Conservation (phyloP, 2,888 invertebrate genomes). For the Xanthorhoe spadicearia region DNA sequence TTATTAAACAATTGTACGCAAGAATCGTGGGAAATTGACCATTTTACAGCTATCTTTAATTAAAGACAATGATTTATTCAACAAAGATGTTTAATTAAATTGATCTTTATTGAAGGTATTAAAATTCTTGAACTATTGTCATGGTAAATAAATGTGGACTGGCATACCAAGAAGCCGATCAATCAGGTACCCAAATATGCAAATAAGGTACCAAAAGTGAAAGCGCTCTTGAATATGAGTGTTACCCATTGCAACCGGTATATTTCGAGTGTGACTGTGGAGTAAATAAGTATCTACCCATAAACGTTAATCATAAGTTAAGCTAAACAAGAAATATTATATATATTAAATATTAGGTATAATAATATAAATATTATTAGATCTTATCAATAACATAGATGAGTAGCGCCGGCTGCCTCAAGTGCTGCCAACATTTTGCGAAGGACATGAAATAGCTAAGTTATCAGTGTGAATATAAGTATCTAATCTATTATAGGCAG, state of each 20-base stretch:
- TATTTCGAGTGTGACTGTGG: conserved; percentile 12
- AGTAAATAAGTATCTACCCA: conserved; percentile 1
- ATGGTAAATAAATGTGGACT: not conserved
- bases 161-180: not conserved
- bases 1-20: conserved; percentile 51
- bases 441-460: too few species aligned
- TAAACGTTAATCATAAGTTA: not conserved
- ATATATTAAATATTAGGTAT: too few species aligned
- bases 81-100: conserved; percentile 18
- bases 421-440: too few species aligned
- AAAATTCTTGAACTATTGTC: conserved; percentile 1
- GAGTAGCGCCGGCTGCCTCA: too few species aligned
- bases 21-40: conserved; percentile 49
- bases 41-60: conserved; percentile 37
- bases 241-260: conserved; percentile 49
- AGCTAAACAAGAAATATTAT: too few species aligned
- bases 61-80: conserved; percentile 32
- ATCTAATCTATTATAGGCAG: not conserved
- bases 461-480: too few species aligned
- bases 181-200: conserved; percentile 40
- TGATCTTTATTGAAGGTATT: conserved; percentile 12
- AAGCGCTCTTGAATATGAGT: conserved; percentile 59
- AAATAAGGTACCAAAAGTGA: conserved; percentile 58
- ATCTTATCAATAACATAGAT: too few species aligned
- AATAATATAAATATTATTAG: too few species aligned